phyloP scores from a whole-genome alignment of 2,797 vertebrate species.

The Phoxinus dragarum region DNA sequence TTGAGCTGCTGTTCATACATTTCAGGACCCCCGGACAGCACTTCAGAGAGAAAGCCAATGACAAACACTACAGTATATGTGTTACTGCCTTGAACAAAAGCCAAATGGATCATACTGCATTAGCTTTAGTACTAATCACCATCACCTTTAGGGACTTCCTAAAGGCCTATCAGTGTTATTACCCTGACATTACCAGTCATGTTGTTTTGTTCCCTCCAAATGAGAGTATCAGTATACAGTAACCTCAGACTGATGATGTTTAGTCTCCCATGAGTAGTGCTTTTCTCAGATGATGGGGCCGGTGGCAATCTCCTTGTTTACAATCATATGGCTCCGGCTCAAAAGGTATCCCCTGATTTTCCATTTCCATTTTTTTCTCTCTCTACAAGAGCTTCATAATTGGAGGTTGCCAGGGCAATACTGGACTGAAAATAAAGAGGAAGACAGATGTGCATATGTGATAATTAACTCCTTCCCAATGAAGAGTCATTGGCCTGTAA shows the following conservation, averaged over 20 bases:
- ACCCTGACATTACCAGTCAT: slow-evolving; percentile 46
- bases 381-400: slow-evolving; percentile 54
- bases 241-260: slow-evolving; percentile 51
- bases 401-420: slow-evolving; percentile 48
- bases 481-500: slow-evolving; percentile 39
- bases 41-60: not conserved
- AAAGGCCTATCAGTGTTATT: slow-evolving; percentile 36
- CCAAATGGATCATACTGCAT: slow-evolving; percentile 41
- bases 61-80: slow-evolving; percentile 15
- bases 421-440: slow-evolving; percentile 56
- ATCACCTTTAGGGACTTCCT: slow-evolving; percentile 29
- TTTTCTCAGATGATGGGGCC: slow-evolving; percentile 50
- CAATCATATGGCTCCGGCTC: slow-evolving; percentile 57
- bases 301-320: slow-evolving; percentile 55
- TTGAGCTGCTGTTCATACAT: not conserved
- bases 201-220: slow-evolving; percentile 42
- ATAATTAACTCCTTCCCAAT: slow-evolving; percentile 61
- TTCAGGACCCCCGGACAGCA: slow-evolving; percentile 55
- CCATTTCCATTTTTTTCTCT: slow-evolving; percentile 17
- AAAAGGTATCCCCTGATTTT: slow-evolving; percentile 50
- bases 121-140: slow-evolving; percentile 30
- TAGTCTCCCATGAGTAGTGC: slow-evolving; percentile 41
- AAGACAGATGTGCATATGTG: slow-evolving; percentile 59
- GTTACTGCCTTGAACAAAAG: slow-evolving; percentile 21
- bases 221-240: slow-evolving; percentile 43